Evolutionary conservation across 2,888 invertebrate species (phyloP), one percentile per base, ranked within the genome.

Genomic region (Drosophila affinis): DNA sequence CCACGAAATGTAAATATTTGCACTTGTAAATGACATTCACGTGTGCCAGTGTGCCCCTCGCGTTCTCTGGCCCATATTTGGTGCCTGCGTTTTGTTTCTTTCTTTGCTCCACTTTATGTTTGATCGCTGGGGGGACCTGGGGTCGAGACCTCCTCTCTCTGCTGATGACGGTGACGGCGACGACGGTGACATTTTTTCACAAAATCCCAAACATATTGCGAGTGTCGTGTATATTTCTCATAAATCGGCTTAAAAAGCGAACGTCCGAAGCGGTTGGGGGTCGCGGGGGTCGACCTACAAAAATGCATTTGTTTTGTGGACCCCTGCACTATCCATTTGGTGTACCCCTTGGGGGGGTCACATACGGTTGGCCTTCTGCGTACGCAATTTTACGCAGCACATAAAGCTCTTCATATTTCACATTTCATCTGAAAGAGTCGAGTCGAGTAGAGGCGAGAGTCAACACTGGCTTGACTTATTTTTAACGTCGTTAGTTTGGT

Each of bases 1-100:
- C 69, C 80, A 70, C 68, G 76, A 77, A 76, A 69, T 77, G 87
- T 88, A 84, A 86, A 86, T 81, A 81, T 88, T 86, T 88, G 82
- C 86, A 75, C 78, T 84, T 78, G 86, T 77, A 86, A 86, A 88
- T 88, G 88, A 87, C 88, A 84, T 88, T 87, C 86, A 88, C 77
- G 73, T 88, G 72, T 73, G 62, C 72, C 64, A 73, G 56, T 56
- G 75, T 51, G 51, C 56, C 46, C 18, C 21, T 18, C 32, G 2
- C 47, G 55, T 60, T 44, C 52, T 51, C 55, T 60, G 47, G 55
- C 48, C 45, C 17, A 53, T 51, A 47, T 63, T 48, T 21, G 14
- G 46, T 21, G 53, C 45, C 34, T 58, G 29, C 48, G 65, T 62
- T 71, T 62, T 62, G 61, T 62, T 53, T 59, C 61, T 65, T 32